Evolutionary conservation across 2,888 invertebrate species (phyloP).

Genomic region (Melikaiella ostensackeni): DNA sequence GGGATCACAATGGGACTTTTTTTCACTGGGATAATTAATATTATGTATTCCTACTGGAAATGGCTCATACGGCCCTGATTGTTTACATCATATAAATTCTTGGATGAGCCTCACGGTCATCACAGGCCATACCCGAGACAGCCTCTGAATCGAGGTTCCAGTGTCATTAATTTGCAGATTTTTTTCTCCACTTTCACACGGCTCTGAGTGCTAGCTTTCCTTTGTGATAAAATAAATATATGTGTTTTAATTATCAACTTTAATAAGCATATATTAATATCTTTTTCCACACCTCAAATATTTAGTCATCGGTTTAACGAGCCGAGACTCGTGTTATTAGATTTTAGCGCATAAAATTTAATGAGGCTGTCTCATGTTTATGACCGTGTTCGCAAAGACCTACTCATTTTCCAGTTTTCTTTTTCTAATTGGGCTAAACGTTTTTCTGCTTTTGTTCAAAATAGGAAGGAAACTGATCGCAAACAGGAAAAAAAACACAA

Average conservation of each 20-base stretch:
- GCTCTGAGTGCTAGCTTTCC: not conserved
- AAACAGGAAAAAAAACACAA: not conserved
- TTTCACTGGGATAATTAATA: too few relatives aligned
- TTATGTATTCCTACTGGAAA: too few relatives aligned
- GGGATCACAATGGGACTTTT: too few relatives aligned
- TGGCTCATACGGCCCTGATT: too few relatives aligned
- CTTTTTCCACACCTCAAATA: not conserved
- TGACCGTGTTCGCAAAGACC: not conserved
- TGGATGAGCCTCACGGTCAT: too few relatives aligned
- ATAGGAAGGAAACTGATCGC: not conserved
- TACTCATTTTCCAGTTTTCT: not conserved
- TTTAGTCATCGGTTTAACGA: slow-evolving; percentile 11
- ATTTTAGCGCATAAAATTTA: slow-evolving; percentile 1
- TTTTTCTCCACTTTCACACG: not conserved
- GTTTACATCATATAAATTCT: too few relatives aligned
- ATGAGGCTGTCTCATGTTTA: not conserved
- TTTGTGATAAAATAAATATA: slow-evolving; percentile 9
- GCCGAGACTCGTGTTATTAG: not conserved
- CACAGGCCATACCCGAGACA: too few relatives aligned
- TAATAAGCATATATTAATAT: not conserved
- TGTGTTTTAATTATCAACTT: not conserved
- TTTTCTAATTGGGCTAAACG: not conserved
- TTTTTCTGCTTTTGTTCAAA: not conserved
- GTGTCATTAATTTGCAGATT: not conserved
- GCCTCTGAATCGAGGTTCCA: too few relatives aligned